Evolutionary conservation across 2,888 invertebrate genomes (phyloP).

Genomic region (Scaptomyza flava): DNA sequence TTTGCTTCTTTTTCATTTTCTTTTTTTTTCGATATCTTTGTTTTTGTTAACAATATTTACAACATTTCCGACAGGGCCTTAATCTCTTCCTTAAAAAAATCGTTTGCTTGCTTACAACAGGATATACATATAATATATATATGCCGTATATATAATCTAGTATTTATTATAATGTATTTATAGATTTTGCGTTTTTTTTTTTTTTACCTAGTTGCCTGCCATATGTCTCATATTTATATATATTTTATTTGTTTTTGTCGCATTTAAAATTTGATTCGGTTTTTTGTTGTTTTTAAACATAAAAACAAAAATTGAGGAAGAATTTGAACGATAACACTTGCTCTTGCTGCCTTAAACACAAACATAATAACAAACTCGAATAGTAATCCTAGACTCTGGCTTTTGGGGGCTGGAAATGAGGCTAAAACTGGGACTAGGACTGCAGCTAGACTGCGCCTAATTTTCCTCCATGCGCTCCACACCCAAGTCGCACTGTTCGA

Average conservation of each 20-base stretch:
- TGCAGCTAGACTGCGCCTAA: constrained; percentile 49
- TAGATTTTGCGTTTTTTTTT: constrained; percentile 32
- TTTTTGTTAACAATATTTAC: constrained; percentile 73
- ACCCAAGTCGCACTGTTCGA: constrained; percentile 87
- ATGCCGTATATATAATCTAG: constrained; percentile 5
- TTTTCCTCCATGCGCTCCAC: constrained; percentile 81
- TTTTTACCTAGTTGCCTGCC: constrained; percentile 23
- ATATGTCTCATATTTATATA: constrained; percentile 21
- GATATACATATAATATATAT: constrained; percentile 58
- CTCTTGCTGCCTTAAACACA: constrained; percentile 58
- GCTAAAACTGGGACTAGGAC: neutral
- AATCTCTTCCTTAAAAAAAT: constrained; percentile 59
- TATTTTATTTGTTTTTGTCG: constrained; percentile 21
- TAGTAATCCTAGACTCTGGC: constrained; percentile 34
- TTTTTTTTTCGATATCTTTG: constrained; percentile 12
- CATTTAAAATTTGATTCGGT: constrained; percentile 27
- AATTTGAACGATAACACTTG: constrained; percentile 66
- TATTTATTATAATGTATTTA: constrained; percentile 40
- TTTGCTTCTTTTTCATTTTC: constrained; percentile 21
- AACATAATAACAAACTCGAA: constrained; percentile 68
- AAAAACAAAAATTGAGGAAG: constrained; percentile 46
- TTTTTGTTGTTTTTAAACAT: constrained; percentile 35
- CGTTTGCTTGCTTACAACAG: constrained; percentile 67
- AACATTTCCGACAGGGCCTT: constrained; percentile 50
- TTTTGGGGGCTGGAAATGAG: neutral